Evolutionary conservation across 2,888 invertebrate genomes (phyloP), one percentile per base, ranked within the genome.

Genomic region (Lucinisca nassula): DNA sequence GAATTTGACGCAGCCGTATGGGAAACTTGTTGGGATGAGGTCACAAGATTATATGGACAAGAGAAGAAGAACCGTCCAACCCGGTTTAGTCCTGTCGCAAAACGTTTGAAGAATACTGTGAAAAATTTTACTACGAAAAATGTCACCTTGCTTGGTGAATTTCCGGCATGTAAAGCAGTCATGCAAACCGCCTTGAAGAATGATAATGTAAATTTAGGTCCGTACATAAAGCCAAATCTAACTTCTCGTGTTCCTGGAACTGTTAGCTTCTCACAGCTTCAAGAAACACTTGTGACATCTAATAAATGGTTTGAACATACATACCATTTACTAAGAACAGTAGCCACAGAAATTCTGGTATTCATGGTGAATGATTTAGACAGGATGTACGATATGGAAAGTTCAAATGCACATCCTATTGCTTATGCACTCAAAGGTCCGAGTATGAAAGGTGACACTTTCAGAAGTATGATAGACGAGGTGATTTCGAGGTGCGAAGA

Each of bases 361-460:
- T 82, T 61, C 40, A 85, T 78, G 78, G 73, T 35, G 8, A 78
- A 73, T 24, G 85, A 85, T 61, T 17, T 85, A 8, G 79, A 82
- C 40, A 77, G 85, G 30, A 24, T 24, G 27, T 84, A 51, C 27
- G 51, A 85, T 21, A 21, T 4, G 17, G 85, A 85, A 51, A 35
- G 82, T 0, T 51, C 12, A 17, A 82, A 82, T 61, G 85, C 82
- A 12, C 82, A 85, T 73, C 82, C 82, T 30, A 58, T 85, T 14
- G 85, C 82, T 4, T 85, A 85, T 67, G 85, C 82, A 49, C 38
- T 85, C 35, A 85, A 82, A 45, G 82, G 85, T 1, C n/a, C 85
- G 14, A 82, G 78, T 32, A 38, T 85, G 82, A 38, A 55, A 0
- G 49, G 27, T 32, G 81, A 80, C 21, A 10, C 24, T 10, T 72